Evolutionary conservation across 2,797 vertebrate species (phyloP), one percentile per base, ranked within the genome.

Genomic region (Pseudotriccus pelzelni): DNA sequence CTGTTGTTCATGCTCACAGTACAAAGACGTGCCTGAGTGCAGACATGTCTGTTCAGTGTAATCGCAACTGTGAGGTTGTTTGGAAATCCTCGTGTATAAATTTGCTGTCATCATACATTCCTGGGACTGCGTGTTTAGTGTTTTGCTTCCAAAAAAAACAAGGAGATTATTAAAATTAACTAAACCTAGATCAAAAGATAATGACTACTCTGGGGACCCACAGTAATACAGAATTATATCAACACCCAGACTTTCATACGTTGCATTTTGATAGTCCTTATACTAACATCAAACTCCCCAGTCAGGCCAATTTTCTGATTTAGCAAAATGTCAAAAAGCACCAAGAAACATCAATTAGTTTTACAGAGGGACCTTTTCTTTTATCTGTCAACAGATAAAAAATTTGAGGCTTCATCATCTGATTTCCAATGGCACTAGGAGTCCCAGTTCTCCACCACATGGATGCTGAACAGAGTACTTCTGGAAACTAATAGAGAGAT

Each of bases 141-240:
- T 36, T 92, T 79, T 69, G 30, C 46, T 88, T 90, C 75, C 36
- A 75, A 92, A 93, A 93, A 74, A 80, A 41, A 3, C 24, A 68
- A 67, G 56, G 37, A 78, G 36, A 49, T 87, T 69, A 84, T 79
- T 87, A 89, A 90, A 92, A 86, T 87, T 82, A 85, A 64, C 53
- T 77, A 50, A 90, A 89, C 9, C 21, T 63, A 62, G 70, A 80
- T 94, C 52, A 94, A 91, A 92, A 94, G 39, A 78, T 73, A 85
- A 78, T 41, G 66, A n/a, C 21, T 52, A 46, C 81, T 74, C 78
- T 37, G 27, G 73, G n/a, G 84, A 82, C 37, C 15, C 67, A 47
- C 16, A 49, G 56, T 32, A 66, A 81, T 17, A 62, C 13, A 68
- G 53, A 78, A 66, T 72, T 62, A 21, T 19, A 62, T 32, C 56